A percentile compares a stretch with the other conserved stretches of the same genome.
Evolutionary conservation across 2,113 vertebrate species (phyloP).

Genomic region (Pycnonotus jocosus): DNA sequence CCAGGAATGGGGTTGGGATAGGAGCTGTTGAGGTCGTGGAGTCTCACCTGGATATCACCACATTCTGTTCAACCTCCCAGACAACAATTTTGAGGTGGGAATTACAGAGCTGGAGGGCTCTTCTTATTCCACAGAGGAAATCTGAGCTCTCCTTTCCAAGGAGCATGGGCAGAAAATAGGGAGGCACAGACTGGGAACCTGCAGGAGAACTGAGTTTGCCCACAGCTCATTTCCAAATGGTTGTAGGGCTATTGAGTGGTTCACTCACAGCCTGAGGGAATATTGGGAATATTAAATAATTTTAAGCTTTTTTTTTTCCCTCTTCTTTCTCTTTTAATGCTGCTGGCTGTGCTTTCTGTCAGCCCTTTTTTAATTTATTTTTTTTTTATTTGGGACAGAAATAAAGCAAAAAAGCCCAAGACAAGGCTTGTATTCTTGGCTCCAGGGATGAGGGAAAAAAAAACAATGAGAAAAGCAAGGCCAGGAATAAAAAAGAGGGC

Average conservation of each 20-base stretch:
- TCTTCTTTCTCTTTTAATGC: no score
- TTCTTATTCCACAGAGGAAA: background rate
- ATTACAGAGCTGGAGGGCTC: background rate
- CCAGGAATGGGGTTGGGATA: background rate
- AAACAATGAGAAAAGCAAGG: background rate
- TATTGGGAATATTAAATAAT: background rate
- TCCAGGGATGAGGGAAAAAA: background rate
- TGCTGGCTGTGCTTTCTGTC: background rate
- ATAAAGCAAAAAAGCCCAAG: background rate
- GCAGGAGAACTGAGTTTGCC: background rate
- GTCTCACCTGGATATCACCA: background rate
- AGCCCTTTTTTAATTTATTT: background rate
- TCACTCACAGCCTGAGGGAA: background rate
- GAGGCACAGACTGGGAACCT: background rate
- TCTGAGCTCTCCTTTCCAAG: background rate
- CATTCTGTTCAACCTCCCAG: background rate
- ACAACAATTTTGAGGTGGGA: background rate
- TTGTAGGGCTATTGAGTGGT: background rate
- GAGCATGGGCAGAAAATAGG: accelerated
- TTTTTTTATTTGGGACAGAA: background rate
- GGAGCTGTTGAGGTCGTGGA: background rate
- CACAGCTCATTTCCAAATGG: background rate
- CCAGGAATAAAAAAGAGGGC: background rate
- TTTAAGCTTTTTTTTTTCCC: background rate
- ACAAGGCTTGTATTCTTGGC: background rate